Base-by-base conservation (phyloP, 2,113 vertebrate species). In the Platycercus adscitus region DNA sequence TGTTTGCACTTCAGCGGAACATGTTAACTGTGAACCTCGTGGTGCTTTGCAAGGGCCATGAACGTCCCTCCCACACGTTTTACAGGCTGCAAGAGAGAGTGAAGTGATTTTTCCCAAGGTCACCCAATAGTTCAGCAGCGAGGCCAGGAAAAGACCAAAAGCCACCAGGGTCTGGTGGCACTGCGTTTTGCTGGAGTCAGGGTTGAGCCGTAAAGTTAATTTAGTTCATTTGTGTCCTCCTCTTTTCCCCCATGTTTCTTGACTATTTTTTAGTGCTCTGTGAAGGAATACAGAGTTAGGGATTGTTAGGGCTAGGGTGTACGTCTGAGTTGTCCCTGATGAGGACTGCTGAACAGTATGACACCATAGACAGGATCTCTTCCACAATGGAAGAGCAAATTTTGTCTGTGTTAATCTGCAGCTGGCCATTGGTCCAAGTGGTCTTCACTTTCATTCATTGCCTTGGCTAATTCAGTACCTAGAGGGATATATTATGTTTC, bases 131-230 rank as follows among this genome's bases (percentile, higher is more conserved):
- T 80, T 69, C 44, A 31, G 79, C 43, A 50, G 39, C 2, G 1
- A 35, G 35, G 16, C 35, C 2, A 9, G 33, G 56, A 86, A 60
- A 56, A 85, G 47, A 64, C n/a, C 15, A 16, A 23, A 85, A 26
- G 41, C 69, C 58, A 31, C 8, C 31, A 47, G 37, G 17, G 23
- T 64, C 43, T 78, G 55, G 43, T 76, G 66, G 16, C n/a, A 39
- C 20, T 11, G 0, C 0, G 0, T 25, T 44, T 82, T 0, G 0
- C 78, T 69, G n/a, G n/a, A 69, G 43, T 69, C 7, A 1, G 49
- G 28, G 53, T 66, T 58, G 43, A 65, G 6, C n/a, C 9, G 10
- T 63, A 9, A 72, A 75, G 4, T 33, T 55, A 35, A 37, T 10
- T 11, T 49, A 44, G 35, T 10, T 87, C 21, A 17, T 82, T 75